Conservation (phyloP, 2,797 vertebrate species). For the Simalia tracyae region DNA sequence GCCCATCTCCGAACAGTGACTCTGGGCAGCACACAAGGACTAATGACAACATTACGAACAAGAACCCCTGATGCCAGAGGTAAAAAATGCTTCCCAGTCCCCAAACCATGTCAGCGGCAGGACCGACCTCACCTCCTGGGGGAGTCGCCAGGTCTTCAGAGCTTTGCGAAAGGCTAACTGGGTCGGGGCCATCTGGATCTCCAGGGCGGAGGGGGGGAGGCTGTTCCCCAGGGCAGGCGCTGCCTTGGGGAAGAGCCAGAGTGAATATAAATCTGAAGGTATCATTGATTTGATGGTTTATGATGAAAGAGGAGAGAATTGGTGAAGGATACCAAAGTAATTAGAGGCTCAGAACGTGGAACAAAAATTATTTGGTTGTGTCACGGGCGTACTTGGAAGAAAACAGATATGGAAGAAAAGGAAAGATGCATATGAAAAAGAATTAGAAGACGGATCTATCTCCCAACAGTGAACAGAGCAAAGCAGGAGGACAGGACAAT, state of each 20-base stretch:
- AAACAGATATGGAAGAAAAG: no score
- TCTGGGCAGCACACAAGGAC: background rate
- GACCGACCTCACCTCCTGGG: background rate
- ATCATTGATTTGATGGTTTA: fast-evolving
- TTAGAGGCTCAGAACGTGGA: no score
- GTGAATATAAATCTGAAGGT: no score
- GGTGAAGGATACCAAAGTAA: no score
- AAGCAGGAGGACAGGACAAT: background rate
- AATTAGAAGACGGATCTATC: background rate
- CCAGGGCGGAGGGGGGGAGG: no score
- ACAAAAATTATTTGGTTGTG: no score
- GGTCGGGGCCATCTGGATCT: no score
- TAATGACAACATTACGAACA: background rate
- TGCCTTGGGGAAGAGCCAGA: background rate
- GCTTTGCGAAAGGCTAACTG: no score
- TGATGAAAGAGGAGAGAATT: background rate
- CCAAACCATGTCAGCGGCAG: background rate
- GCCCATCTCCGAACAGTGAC: background rate
- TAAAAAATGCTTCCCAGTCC: background rate
- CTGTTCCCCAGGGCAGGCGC: no score
- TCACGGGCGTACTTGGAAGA: no score
- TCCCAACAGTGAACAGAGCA: background rate
- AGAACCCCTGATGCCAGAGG: background rate
- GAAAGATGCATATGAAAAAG: no score
- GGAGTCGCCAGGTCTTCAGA: background rate